These are phyloP conservation scores for Eremophila alpestris DNA, from an alignment of 2,797 vertebrate species.

Conservation along the genomic window DNA sequence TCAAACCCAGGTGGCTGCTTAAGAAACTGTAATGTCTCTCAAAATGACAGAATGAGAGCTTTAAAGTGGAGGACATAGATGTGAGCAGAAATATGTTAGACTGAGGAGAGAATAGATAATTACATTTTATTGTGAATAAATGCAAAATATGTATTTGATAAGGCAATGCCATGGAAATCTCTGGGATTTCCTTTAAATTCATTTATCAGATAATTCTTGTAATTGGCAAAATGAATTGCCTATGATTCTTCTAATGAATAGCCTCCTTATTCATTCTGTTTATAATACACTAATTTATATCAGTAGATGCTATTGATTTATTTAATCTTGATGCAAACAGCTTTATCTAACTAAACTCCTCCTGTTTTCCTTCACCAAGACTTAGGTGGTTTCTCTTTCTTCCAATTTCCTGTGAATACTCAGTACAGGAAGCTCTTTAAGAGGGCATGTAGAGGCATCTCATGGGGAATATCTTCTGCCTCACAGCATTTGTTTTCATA, in stretches of 20 bases:
- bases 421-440: neutral
- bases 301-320: neutral
- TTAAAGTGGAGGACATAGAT: neutral
- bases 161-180: neutral
- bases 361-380: neutral
- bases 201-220: neutral
- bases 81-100: neutral
- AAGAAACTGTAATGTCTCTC: neutral
- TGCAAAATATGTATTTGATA: neutral
- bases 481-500: neutral
- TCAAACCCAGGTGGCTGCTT: neutral
- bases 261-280: neutral
- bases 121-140: neutral
- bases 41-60: neutral
- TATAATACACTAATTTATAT: neutral
- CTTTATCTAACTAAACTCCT: neutral
- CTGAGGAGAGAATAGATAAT: neutral
- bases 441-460: neutral
- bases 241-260: neutral
- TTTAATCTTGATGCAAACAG: neutral
- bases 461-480: neutral
- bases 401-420: neutral
- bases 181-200: neutral
- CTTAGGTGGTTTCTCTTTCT: neutral
- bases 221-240: neutral